These are phyloP conservation scores for Atopsyche davidsoni DNA, from an alignment of 1,140 invertebrate genomes.

Conservation along the genomic window DNA sequence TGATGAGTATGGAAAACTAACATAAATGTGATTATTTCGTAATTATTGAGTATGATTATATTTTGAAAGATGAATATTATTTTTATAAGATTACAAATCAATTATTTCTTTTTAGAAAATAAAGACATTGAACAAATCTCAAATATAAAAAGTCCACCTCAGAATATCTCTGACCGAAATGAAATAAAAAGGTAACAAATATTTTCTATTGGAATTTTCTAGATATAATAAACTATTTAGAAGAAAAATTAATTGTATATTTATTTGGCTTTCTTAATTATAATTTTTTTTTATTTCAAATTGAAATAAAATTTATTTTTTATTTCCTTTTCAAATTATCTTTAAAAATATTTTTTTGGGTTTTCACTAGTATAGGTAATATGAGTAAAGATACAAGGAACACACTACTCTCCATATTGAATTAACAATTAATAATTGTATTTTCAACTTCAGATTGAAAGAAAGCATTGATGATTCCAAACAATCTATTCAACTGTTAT, in stretches of 20 bases:
- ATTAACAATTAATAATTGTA: too few relatives aligned
- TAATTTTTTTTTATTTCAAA: neutral
- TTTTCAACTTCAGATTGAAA: too few relatives aligned
- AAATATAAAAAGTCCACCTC: neutral
- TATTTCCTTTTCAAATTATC: neutral
- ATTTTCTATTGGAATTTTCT: neutral
- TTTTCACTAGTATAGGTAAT: too few relatives aligned
- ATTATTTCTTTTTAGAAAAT: neutral
- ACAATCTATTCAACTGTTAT: too few relatives aligned
- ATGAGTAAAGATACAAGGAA: too few relatives aligned
- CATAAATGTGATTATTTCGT: too few relatives aligned
- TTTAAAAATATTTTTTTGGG: neutral
- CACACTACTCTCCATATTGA: too few relatives aligned
- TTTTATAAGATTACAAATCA: neutral
- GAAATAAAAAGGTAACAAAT: neutral
- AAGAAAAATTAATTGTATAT: neutral
- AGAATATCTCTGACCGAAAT: neutral
- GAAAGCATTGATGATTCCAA: too few relatives aligned
- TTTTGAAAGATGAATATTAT: neutral
- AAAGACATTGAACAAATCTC: neutral
- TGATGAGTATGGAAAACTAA: neutral
- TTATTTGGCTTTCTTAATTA: neutral
- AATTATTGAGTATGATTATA: too few relatives aligned
- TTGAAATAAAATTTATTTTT: neutral
- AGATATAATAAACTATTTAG: neutral